phyloP scores from a whole-genome alignment of 2,797 vertebrate genomes.

The Neostethus bicornis region DNA sequence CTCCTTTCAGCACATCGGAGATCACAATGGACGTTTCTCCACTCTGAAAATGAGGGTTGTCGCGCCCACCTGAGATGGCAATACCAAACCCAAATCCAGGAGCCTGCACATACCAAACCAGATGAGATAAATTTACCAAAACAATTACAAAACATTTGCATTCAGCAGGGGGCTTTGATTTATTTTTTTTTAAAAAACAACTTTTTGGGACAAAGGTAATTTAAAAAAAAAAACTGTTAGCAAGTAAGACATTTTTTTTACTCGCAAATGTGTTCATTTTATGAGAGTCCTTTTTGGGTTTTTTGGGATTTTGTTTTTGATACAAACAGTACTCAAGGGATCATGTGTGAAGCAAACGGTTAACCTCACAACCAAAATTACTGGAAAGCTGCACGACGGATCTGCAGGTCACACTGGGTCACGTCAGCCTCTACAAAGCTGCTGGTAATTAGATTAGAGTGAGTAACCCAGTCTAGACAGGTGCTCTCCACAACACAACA shows the following conservation, averaged over 20 bases:
- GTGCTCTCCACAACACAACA: slow-evolving; percentile 52
- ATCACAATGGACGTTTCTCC: slow-evolving; percentile 98
- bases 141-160: neutral
- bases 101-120: slow-evolving; percentile 78
- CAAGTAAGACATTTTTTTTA: no score
- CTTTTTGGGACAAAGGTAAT: no score
- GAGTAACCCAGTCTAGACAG: slow-evolving; percentile 70
- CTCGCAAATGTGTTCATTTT: slow-evolving; percentile 5
- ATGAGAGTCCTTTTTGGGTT: slow-evolving; percentile 12
- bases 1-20: slow-evolving; percentile 97
- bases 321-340: slow-evolving; percentile 19
- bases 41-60: slow-evolving; percentile 98
- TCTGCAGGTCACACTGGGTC: slow-evolving; percentile 33
- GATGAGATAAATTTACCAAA: slow-evolving; percentile 9
- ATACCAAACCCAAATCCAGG: slow-evolving; percentile 98
- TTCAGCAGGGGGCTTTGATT: neutral
- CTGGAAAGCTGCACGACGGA: slow-evolving; percentile 32
- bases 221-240: no score
- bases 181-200: no score
- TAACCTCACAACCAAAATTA: slow-evolving; percentile 62
- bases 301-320: slow-evolving; percentile 15
- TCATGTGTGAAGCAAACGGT: slow-evolving; percentile 45
- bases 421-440: slow-evolving; percentile 62
- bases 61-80: slow-evolving; percentile 96
- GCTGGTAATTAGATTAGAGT: slow-evolving; percentile 74